Evolutionary conservation across 2,113 vertebrate species (phyloP).

Genomic region (Mirza zaza): DNA sequence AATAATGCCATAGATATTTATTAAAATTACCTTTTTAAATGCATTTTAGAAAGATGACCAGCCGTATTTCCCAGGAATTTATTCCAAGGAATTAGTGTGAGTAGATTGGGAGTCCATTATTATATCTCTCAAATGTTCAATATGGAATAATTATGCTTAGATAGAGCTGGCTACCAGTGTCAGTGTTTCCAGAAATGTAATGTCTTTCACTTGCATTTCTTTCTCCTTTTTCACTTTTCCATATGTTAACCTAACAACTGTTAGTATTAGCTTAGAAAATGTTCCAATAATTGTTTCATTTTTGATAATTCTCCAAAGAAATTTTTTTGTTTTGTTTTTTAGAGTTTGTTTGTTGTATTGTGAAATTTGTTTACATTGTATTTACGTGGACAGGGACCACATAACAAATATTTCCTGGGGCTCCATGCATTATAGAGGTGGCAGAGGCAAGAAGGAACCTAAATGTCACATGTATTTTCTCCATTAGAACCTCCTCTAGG

Average conservation of each 20-base stretch:
- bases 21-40: constrained; percentile 15
- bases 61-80: neutral
- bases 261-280: neutral
- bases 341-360: neutral
- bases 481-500: neutral
- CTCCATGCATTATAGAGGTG: neutral
- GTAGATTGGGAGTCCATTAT: neutral
- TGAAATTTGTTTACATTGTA: neutral
- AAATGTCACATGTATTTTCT: neutral
- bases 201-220: neutral
- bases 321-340: neutral
- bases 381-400: neutral
- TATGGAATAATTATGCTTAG: neutral
- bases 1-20: constrained; percentile 18
- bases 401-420: neutral
- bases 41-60: neutral
- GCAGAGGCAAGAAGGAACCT: neutral
- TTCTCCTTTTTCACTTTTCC: neutral
- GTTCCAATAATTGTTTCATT: neutral
- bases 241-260: neutral
- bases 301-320: neutral
- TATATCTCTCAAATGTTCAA: neutral
- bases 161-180: neutral
- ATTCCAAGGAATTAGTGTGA: neutral
- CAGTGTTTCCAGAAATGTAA: neutral